Percentiles rank a stretch among this genome's conserved stretches.
phyloP scores from a whole-genome alignment of 30 jellyfish, hydroid and myxozoan genomes.

The Calvadosia cruxmelitensis region DNA sequence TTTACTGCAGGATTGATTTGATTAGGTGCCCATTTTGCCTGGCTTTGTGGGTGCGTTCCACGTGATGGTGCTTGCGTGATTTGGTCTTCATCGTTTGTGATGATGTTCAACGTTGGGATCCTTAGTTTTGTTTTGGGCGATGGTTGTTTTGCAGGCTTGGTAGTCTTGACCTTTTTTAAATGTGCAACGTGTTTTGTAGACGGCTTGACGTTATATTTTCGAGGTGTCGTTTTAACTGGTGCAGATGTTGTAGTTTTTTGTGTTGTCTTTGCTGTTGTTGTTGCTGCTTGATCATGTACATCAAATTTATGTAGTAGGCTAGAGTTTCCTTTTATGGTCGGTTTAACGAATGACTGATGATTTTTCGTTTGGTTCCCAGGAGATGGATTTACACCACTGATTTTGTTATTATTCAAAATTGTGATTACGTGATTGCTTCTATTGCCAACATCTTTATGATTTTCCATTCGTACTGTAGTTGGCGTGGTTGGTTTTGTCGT shows the following conservation, averaged over 20 bases:
- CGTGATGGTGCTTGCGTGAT: conserved; percentile 10
- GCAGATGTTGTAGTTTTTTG: conserved; percentile 15
- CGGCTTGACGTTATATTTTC: conserved; percentile 2
- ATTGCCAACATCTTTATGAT: no score
- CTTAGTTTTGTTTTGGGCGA: conserved; percentile 15
- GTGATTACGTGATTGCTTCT: no score
- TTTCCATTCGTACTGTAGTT: background rate
- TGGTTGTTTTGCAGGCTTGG: background rate
- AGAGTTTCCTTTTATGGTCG: background rate
- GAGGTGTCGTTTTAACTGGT: conserved; percentile 14
- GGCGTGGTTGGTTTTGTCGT: background rate
- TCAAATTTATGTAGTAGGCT: no score
- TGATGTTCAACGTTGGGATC: conserved; percentile 67
- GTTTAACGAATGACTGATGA: background rate
- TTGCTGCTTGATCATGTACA: no score
- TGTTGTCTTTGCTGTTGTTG: conserved; percentile 3
- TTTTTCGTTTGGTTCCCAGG: background rate
- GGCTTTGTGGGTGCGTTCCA: background rate
- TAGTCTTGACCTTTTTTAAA: conserved; percentile 11
- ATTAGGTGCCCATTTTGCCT: background rate
- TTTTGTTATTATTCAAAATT: no score
- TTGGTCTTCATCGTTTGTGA: conserved; percentile 78
- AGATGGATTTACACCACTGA: background rate
- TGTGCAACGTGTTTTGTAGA: background rate
- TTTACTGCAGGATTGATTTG: background rate